phyloP scores from a whole-genome alignment of 2,113 vertebrate genomes.

The Lophius piscatorius region DNA sequence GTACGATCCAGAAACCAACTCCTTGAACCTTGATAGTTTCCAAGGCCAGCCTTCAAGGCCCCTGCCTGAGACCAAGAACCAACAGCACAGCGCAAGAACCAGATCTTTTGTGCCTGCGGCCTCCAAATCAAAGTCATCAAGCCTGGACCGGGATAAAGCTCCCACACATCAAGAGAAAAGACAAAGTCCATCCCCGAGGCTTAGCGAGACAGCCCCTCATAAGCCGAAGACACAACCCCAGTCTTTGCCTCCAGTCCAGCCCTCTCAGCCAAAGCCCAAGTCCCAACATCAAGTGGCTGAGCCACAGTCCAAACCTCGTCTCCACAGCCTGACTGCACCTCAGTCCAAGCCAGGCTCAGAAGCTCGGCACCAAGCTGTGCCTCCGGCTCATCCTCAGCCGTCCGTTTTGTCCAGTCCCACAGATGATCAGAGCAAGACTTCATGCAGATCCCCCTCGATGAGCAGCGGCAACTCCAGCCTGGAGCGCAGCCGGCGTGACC shows the following conservation, averaged over 20 bases:
- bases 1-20: slow-evolving; percentile 87
- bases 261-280: slow-evolving; percentile 57
- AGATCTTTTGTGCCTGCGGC: slow-evolving; percentile 58
- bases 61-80: slow-evolving; percentile 62
- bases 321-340: slow-evolving; percentile 49
- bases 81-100: slow-evolving; percentile 65
- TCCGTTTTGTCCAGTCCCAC: slow-evolving; percentile 44
- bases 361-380: slow-evolving; percentile 27
- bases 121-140: slow-evolving; percentile 55
- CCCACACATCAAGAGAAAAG: slow-evolving; percentile 34
- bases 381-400: slow-evolving; percentile 68
- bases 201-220: slow-evolving; percentile 27
- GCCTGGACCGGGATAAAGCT: slow-evolving; percentile 61
- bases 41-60: slow-evolving; percentile 65
- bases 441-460: slow-evolving; percentile 52
- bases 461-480: slow-evolving; percentile 75
- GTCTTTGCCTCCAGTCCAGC: slow-evolving; percentile 32
- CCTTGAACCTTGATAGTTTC: slow-evolving; percentile 72
- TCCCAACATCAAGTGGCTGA: slow-evolving; percentile 38
- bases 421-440: slow-evolving; percentile 51
- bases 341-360: slow-evolving; percentile 33
- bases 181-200: slow-evolving; percentile 19
- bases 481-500: slow-evolving; percentile 79
- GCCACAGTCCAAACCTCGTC: slow-evolving; percentile 56
- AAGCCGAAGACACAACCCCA: slow-evolving; percentile 41